Evolutionary conservation across 1,140 invertebrate species (phyloP), one percentile per base, ranked within the genome.

Genomic region (Cylas formicarius): DNA sequence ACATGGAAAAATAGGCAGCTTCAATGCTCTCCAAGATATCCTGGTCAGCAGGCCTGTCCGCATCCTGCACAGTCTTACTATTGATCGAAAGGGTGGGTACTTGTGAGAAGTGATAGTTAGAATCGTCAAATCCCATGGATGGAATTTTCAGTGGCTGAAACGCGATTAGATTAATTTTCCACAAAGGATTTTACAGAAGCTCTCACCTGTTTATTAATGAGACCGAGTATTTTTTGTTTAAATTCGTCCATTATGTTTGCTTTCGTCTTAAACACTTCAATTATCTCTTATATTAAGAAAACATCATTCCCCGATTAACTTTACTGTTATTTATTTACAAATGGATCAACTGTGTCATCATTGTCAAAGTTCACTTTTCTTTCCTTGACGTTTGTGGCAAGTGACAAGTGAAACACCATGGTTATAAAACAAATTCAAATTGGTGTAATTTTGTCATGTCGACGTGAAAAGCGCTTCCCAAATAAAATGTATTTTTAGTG

Each of bases 21-120:
- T 85, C 78, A 31, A 86, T 84, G 10, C 76, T 75, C 44, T 83
- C 79, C 14, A 88, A 65, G 29, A 85, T 77, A 58, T 85, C 80
- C 59, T 84, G 78, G 61, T 86, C 82, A n/a, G 80, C 60, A 71
- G 61, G 76, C 63, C 52, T 73, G 71, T 63, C 76, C 68, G 36
- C 52, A 60, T 56, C 70, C 43, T 37, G 54, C 17, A 58, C 57
- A 7, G 59, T 66, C 52, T 60, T 63, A 40, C 58, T 66, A 40
- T 64, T 65, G 11, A 63, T 61, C 17, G 55, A 59, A 21, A 65
- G 45, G 9, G 52, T 60, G 34, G 61, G 45, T n/a, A 53, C 52
- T 55, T 57, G 53, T 9, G 55, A 36, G 31, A 62, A 60, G 19
- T 64, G 59, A 61, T 73, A 60, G 62, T 68, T 61, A 17, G 58